Conservation (phyloP, 2,888 invertebrate genomes). For the Toxonevra muliebris region DNA sequence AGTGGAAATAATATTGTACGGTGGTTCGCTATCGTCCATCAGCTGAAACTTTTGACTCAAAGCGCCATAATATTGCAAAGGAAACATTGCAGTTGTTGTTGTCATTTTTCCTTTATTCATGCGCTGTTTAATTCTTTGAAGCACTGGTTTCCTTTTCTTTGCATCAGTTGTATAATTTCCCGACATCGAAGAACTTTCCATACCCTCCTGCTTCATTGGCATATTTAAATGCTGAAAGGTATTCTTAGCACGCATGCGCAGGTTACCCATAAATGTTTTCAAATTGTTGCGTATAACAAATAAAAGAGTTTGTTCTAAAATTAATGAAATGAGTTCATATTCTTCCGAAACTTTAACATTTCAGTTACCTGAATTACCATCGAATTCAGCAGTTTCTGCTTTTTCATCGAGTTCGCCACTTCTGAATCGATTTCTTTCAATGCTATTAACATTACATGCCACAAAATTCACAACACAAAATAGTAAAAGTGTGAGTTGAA, state of each 20-base stretch:
- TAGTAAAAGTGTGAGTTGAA: no score
- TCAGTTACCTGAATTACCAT: no score
- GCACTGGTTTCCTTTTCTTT: constrained; percentile 2
- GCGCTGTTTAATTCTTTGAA: background rate
- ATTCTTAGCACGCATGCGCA: constrained; percentile 10
- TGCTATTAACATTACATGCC: no score
- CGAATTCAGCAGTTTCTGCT: no score
- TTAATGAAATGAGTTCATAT: background rate
- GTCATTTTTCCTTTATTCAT: background rate
- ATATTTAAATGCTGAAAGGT: constrained; percentile 21
- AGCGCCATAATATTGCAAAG: constrained; percentile 48
- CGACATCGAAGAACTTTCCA: constrained; percentile 8
- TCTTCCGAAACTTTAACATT: background rate
- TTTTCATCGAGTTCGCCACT: background rate
- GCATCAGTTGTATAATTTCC: constrained; percentile 10
- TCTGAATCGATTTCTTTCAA: background rate
- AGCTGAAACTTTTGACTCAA: constrained; percentile 48
- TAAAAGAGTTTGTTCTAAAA: constrained; percentile 6
- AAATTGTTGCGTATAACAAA: constrained; percentile 37
- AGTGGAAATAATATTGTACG: no score
- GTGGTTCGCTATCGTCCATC: no score
- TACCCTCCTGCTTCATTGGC: background rate
- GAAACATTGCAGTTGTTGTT: constrained; percentile 22
- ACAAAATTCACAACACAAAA: no score
- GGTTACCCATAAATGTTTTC: constrained; percentile 30